Evolutionary conservation across 2,113 vertebrate species (phyloP).

Genomic region (Boulengeromyrus knoepffleri): DNA sequence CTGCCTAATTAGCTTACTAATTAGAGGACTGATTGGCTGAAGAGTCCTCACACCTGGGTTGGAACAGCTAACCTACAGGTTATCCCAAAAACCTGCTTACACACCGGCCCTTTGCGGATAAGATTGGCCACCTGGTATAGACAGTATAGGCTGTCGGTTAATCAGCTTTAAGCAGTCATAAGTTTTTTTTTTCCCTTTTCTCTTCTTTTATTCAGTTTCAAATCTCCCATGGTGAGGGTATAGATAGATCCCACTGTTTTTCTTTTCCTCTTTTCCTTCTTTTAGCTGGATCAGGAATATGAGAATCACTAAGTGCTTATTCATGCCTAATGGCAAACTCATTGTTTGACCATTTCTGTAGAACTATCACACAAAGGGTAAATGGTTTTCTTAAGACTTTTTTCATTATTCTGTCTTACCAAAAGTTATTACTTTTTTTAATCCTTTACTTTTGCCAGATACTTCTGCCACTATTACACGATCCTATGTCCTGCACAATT

Average conservation of each 20-base stretch:
- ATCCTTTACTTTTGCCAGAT: background rate
- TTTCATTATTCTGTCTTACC: background rate
- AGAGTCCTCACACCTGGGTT: too few species aligned
- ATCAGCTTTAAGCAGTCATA: background rate
- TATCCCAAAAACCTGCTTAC: too few species aligned
- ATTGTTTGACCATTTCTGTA: background rate
- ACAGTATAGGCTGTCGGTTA: background rate
- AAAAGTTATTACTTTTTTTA: background rate
- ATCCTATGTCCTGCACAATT: background rate
- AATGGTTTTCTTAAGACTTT: background rate
- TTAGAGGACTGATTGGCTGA: too few species aligned
- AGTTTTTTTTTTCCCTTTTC: background rate
- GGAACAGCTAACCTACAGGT: too few species aligned
- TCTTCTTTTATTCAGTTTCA: background rate
- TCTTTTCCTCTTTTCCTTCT: background rate
- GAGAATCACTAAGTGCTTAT: background rate
- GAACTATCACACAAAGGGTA: background rate
- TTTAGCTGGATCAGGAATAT: background rate
- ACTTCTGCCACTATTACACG: background rate
- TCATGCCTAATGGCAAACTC: background rate
- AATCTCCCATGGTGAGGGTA: background rate
- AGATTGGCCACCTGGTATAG: background rate
- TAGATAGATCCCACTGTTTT: background rate
- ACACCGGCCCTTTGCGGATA: too few species aligned
- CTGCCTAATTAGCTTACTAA: too few species aligned